Base-by-base conservation (phyloP, 2,888 invertebrate genomes). In the Pyrochroa serraticornis region DNA sequence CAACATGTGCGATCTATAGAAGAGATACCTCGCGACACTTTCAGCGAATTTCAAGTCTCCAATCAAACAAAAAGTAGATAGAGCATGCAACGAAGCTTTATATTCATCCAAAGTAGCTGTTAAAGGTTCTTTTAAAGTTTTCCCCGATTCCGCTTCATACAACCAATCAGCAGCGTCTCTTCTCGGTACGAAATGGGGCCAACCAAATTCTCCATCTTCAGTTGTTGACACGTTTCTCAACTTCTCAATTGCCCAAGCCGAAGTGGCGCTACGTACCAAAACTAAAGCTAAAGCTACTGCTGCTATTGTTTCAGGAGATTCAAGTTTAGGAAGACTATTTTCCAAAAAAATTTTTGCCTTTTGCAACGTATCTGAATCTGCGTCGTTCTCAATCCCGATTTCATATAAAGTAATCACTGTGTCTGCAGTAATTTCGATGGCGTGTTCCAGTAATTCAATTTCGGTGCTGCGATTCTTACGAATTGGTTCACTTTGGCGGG, bases 131-230 rank as follows among this genome's bases (percentile, higher is more conserved):
- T 85, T 85, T 14, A 85, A 81, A 46, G 82, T 82, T 60, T 82
- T 80, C 10, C 74, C 74, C 0, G 83, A 81, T 33, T 83, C 84
- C 59, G 85, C 83, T 72, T 86, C 86, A 14, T 86, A 80, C 1
- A 87, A 77, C 86, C 86, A 87, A 70, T 87, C 86, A 7, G 85
- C 85, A 1, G 85, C 85, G 56, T 86, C 85, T 52, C 83, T 81
- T 51, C 83, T 79, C 0, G 84, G 83, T 1, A 83, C 79, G 5
- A 77, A 74, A 61, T 77, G 77, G 2, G 86, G 86, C 87, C 87
- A 87, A 1, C 87, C 87, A 57, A 87, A 87, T 66, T 87, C 87
- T 0, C 86, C 86, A 69, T 87, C 87, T 73, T 87, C 87, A 0
- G 86, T 85, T 0, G 86, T 87, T 0, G 87, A 87, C 0, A 83